These are phyloP conservation scores for Morelia viridis DNA, from an alignment of 2,797 vertebrate species.

Conservation along the genomic window DNA sequence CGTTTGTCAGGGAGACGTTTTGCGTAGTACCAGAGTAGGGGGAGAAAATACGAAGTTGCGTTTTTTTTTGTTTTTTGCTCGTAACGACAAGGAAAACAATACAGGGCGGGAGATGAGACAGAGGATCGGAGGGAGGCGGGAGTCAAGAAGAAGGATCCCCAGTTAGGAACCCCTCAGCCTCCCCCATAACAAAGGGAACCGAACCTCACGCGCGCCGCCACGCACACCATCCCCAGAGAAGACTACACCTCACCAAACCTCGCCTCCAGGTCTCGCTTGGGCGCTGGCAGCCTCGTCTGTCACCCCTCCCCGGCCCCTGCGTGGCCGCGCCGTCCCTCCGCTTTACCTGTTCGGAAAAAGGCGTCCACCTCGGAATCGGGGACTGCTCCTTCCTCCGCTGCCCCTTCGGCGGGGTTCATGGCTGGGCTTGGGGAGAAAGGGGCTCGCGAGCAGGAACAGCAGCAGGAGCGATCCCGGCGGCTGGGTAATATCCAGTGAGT, in stretches of 20 bases:
- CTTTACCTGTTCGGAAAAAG: conserved; percentile 86
- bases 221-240: not conserved
- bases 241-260: not conserved
- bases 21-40: not conserved
- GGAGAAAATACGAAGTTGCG: not conserved
- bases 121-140: conserved; percentile 24
- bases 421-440: conserved; percentile 36
- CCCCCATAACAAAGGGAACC: conserved; percentile 17
- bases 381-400: conserved; percentile 81
- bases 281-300: not conserved
- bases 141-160: conserved; percentile 4
- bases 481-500: conserved; percentile 68
- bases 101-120: not conserved
- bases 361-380: conserved; percentile 85
- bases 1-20: not conserved
- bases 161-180: not conserved
- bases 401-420: conserved; percentile 83
- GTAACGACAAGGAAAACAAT: not conserved
- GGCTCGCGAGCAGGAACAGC: not conserved
- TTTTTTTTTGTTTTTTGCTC: not conserved
- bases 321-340: conserved; percentile 12
- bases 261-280: conserved; percentile 22
- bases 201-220: conserved; percentile 50
- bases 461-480: conserved; percentile 53
- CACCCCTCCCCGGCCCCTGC: not conserved